Conservation (phyloP, 2,888 invertebrate genomes). For the Pheosia gnoma region DNA sequence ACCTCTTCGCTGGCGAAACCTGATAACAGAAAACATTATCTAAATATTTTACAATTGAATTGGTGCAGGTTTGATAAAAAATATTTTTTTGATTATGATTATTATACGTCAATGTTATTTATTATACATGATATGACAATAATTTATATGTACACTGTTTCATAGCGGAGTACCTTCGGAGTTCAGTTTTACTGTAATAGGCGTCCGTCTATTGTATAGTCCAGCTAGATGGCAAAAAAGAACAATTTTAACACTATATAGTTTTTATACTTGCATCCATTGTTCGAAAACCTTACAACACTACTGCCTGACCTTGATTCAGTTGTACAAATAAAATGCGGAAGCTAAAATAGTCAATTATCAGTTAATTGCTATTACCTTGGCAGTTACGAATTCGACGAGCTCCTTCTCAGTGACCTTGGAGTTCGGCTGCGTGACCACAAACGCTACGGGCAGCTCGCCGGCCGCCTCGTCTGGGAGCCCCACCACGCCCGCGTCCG, state of each 20-base stretch:
- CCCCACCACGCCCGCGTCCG: constrained; percentile 93
- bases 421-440: constrained; percentile 85
- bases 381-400: constrained; percentile 77
- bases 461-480: constrained; percentile 88
- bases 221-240: no score
- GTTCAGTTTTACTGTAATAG: no score
- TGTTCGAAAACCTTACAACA: no score
- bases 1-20: constrained; percentile 89
- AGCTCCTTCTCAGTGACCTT: constrained; percentile 83
- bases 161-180: no score
- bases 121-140: no score
- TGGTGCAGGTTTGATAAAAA: background rate
- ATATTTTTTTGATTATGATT: background rate
- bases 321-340: background rate
- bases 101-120: background rate
- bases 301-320: background rate
- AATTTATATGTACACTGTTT: no score
- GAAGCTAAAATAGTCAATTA: background rate
- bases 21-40: constrained; percentile 46
- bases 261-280: no score
- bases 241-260: no score
- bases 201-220: no score
- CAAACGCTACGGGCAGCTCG: constrained; percentile 90
- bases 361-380: constrained; percentile 45
- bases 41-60: constrained; percentile 5